Percentiles rank a stretch among this genome's conserved stretches.
Evolutionary conservation across 23 tunicate species (phyloP).

Genomic region (Trididemnum miniatum): DNA sequence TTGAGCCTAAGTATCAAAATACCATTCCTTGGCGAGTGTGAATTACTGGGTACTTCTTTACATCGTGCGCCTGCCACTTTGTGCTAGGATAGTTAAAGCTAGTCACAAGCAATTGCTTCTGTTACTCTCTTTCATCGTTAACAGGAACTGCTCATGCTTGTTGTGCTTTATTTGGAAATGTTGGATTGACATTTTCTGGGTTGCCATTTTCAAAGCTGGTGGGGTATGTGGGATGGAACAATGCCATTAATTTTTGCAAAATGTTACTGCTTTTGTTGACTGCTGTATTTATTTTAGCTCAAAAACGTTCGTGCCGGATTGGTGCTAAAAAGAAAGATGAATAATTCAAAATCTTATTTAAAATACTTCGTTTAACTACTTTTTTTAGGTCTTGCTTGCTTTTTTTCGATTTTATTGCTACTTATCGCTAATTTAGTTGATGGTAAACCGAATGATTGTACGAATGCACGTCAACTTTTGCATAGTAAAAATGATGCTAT

Average conservation of each 20-base stretch:
- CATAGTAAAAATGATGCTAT: too few relatives aligned
- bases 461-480: too few relatives aligned
- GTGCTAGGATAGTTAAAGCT: too few relatives aligned
- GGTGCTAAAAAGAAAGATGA: conserved; percentile 41
- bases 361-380: neutral
- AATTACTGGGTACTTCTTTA: too few relatives aligned
- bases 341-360: neutral
- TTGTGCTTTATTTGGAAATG: conserved; percentile 68
- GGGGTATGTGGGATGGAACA: conserved; percentile 47
- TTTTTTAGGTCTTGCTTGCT: neutral
- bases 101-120: too few relatives aligned
- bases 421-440: neutral
- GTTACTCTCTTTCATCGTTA: neutral
- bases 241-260: conserved; percentile 41
- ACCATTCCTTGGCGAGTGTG: too few relatives aligned
- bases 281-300: conserved; percentile 31
- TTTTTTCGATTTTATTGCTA: neutral
- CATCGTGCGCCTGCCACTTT: too few relatives aligned
- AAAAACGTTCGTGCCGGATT: conserved; percentile 40
- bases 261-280: neutral
- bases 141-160: conserved; percentile 83
- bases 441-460: too few relatives aligned
- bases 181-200: conserved; percentile 71
- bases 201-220: conserved; percentile 66
- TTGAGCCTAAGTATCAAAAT: too few relatives aligned